These are phyloP conservation scores for Cyprinodon variegatus DNA, from an alignment of 2,113 vertebrate genomes.

Conservation along the genomic window DNA sequence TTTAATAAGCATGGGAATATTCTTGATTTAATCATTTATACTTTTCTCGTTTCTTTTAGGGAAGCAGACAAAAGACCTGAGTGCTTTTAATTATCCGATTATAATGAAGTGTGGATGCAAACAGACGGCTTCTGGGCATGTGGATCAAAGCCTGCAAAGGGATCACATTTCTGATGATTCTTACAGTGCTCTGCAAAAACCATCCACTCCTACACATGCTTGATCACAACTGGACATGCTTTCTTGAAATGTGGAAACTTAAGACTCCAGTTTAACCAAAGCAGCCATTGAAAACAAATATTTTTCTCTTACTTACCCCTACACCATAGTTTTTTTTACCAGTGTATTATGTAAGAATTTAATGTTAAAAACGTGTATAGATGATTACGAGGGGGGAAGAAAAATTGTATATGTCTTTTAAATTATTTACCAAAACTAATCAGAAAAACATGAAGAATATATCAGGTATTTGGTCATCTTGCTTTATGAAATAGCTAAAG, in stretches of 20 bases:
- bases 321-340: too few species aligned
- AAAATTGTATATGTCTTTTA: too few species aligned
- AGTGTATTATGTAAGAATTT: too few species aligned
- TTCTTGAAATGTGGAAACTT: slow-evolving; percentile 6
- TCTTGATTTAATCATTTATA: slow-evolving; percentile 77
- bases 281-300: not conserved
- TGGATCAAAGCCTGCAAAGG: slow-evolving; percentile 60
- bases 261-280: not conserved
- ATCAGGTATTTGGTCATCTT: too few species aligned
- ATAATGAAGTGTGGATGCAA: slow-evolving; percentile 70
- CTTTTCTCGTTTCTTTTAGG: slow-evolving; percentile 58
- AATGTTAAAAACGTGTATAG: too few species aligned
- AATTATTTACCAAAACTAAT: too few species aligned
- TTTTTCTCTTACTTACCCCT: too few species aligned
- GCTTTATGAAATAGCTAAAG: too few species aligned
- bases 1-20: slow-evolving; percentile 74
- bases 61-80: slow-evolving; percentile 65
- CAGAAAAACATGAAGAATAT: too few species aligned
- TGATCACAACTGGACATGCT: slow-evolving; percentile 6
- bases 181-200: slow-evolving; percentile 61
- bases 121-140: slow-evolving; percentile 59
- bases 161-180: slow-evolving; percentile 71
- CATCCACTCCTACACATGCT: slow-evolving; percentile 44
- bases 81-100: slow-evolving; percentile 78
- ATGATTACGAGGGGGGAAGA: too few species aligned